A percentile compares a stretch with the other conserved stretches of the same genome.
Evolutionary conservation across 37 sponge, comb jelly and placozoan species (phyloP).

Genomic region (Spongilla lacustris): DNA sequence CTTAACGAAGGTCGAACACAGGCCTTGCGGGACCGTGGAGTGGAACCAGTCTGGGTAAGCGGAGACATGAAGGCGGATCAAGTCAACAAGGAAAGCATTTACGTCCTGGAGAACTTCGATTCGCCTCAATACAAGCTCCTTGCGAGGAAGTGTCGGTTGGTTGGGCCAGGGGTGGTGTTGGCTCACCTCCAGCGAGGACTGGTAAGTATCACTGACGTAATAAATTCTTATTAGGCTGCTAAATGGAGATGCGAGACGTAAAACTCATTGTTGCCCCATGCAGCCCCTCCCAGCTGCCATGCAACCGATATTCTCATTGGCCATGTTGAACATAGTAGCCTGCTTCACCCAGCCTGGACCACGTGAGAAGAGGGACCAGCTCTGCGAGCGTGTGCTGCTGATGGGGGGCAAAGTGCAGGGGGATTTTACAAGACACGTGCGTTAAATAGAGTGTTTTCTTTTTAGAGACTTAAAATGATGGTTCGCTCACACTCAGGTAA

Average conservation of each 20-base stretch:
- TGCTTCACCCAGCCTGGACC: slow-evolving; percentile 75
- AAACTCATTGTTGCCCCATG: no score
- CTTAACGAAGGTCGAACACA: neutral
- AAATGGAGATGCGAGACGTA: no score
- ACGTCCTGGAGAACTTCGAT: slow-evolving; percentile 64
- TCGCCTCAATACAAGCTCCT: slow-evolving; percentile 25
- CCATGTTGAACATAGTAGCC: slow-evolving; percentile 73
- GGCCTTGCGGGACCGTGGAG: slow-evolving; percentile 14
- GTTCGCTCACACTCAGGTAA: slow-evolving; percentile 25
- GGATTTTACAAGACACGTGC: slow-evolving; percentile 66
- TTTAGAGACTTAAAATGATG: neutral
- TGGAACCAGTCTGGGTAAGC: slow-evolving; percentile 36
- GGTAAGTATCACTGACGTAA: slow-evolving; percentile 28
- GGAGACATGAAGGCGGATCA: neutral
- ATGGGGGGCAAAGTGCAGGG: slow-evolving; percentile 78
- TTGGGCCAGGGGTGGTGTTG: slow-evolving; percentile 73
- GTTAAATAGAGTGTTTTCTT: neutral
- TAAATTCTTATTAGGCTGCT: neutral
- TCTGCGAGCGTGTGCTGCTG: slow-evolving; percentile 41
- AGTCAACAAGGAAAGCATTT: slow-evolving; percentile 46
- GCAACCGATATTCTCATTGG: slow-evolving; percentile 68
- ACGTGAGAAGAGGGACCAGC: slow-evolving; percentile 47
- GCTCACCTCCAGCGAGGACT: slow-evolving; percentile 51
- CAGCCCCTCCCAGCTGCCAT: slow-evolving; percentile 48
- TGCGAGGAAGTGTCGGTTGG: slow-evolving; percentile 44